These are phyloP conservation scores for Pherbina coryleti DNA, from an alignment of 2,888 invertebrate species.

Conservation along the genomic window DNA sequence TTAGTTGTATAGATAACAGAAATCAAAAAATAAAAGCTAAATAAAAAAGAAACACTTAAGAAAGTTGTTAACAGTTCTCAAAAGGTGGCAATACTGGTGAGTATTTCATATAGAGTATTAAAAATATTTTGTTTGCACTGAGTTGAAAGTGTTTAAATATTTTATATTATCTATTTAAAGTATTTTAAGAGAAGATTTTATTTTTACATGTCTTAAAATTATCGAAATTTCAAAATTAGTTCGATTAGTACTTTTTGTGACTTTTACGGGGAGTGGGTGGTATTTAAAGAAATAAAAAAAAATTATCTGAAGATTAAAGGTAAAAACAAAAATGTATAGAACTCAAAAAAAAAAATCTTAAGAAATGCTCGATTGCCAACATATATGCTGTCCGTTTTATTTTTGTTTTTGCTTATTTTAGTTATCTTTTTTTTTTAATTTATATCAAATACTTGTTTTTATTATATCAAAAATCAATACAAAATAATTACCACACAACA, in stretches of 20 bases:
- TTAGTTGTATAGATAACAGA: conserved; percentile 14
- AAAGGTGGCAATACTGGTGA: conserved; percentile 36
- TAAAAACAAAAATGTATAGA: conserved; percentile 29
- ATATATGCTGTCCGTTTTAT: conserved; percentile 69
- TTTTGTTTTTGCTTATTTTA: conserved; percentile 36
- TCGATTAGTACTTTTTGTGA: conserved; percentile 4
- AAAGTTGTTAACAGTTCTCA: conserved; percentile 20
- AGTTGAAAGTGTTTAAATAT: conserved; percentile 30
- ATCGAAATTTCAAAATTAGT: conserved; percentile 55
- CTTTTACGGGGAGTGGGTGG: not conserved
- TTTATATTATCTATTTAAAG: not conserved
- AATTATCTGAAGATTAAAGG: conserved; percentile 36
- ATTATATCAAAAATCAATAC: conserved; percentile 62
- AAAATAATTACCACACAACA: conserved; percentile 54
- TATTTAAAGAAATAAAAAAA: conserved; percentile 42
- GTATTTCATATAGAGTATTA: conserved; percentile 34
- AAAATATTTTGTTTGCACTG: conserved; percentile 36
- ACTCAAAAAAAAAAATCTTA: conserved; percentile 12
- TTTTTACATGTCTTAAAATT: conserved; percentile 45
- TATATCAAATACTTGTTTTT: conserved; percentile 21
- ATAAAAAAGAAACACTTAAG: conserved; percentile 8
- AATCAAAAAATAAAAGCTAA: conserved; percentile 7
- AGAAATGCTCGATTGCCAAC: conserved; percentile 70
- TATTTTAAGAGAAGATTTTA: not conserved
- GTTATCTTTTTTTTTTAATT: conserved; percentile 27